Base-by-base conservation (phyloP, 1,140 invertebrate species). In the Reticulitermes speratus region DNA sequence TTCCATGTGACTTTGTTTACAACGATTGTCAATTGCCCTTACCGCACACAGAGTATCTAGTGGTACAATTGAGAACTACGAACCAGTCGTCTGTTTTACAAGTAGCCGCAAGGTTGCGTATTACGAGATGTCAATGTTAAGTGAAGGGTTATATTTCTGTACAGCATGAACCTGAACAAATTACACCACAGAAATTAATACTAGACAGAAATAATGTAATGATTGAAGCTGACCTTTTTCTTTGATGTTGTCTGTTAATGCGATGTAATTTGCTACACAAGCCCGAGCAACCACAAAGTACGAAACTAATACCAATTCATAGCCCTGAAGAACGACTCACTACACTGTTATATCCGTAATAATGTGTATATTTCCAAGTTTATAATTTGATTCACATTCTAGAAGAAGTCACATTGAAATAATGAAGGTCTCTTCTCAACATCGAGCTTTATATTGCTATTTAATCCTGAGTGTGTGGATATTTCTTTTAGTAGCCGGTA, bases 381-480 rank as follows among this genome's bases (percentile, higher is more conserved):
- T 21, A 55, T 55, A 55, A 21, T 75, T 11, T 75, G 2, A 7
- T 75, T 44, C 9, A 83, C 38, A 30, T 59, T 59, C 59, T 45
- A 30, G n/a, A 52, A 86, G 82, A 75, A 23, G 11, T 11, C 21
- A 32, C 21, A 25, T 75, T 44, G 19, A 52, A 87, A 93, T 94
- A 90, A 93, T 95, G 90, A 94, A 94, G 88, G 92, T 95, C 88
- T 94, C 94, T 16, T 94, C 94, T 87, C 95, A 96, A 88, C 94
- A 95, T 89, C 92, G 94, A 88, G 95, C 95, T 65, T 93, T 96
- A 88, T 95, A 96, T 89, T 96, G 95, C 90, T 96, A 96, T 90
- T 89, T 96, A 86, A 92, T 96, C 48, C 93, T 96, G 90, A 96
- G 94, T 90, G 88, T 96, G 81, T 96, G 95, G 96, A 96, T 96